Evolutionary conservation across 30 jellyfish, hydroid and myxozoan genomes (phyloP), one percentile per base, ranked within the genome.

Genomic region (Hydractinia echinata): DNA sequence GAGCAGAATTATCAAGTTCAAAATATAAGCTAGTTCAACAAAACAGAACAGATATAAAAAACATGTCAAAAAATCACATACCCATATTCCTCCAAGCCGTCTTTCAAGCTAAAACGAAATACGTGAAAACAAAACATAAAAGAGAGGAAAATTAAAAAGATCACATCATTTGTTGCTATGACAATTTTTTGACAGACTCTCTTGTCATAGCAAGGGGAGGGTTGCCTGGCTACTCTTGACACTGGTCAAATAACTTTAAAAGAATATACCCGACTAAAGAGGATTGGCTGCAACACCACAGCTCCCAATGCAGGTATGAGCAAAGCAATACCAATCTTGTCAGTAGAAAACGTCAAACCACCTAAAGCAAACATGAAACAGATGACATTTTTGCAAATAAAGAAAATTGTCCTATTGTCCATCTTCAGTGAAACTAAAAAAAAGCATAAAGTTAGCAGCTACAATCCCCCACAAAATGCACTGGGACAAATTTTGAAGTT

Each of bases 301-400:
- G 96, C 83, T 13, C 72, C 86, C 67, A 90, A 48, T 14, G 97
- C 97, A 7, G 97, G 97, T 70, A 89, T 90, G 56, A 90, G 80
- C 56, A 90, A 76, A 4, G 97, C 89, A 55, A 82, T 68, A 20
- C 95, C 97, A 85, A 90, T 90, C 51, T 80, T 52, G 76, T 90
- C 85, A 5, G 97, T 90, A 8, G 87, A 70, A 67, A 90, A 90
- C 1, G 86, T 80, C 10, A 90, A 81, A 69, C 97, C 97, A 85
- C 97, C 97, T 89, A 60, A 10, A 39, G 14, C 44, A 30, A 73
- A 66, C 61, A 9, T 6, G 4, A 79, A 20, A 7, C 11, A 6
- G 55, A 10, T 72, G 14, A 66, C 49, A 13, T 66, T 6, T 6
- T 1, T 7, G 48, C 14, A 66, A 66, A 54, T 51, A 39, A 50